phyloP scores from a whole-genome alignment of 2,113 vertebrate genomes.

The Festucalex cinctus region DNA sequence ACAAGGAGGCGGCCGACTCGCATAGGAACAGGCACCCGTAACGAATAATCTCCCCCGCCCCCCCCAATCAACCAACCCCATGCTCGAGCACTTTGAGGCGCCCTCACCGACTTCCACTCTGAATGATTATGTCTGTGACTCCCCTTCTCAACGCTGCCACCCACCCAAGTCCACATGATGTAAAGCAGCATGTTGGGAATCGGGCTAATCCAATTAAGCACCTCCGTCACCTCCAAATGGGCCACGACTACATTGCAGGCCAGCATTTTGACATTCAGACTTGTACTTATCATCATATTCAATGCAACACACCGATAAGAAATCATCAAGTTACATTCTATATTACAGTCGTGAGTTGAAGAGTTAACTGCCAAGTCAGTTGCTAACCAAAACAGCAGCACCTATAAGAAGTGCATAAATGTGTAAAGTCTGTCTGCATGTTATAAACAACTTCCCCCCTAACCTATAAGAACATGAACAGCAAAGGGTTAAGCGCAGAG shows the following conservation, averaged over 20 bases:
- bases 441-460: neutral
- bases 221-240: conserved; percentile 28
- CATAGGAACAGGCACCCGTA: conserved; percentile 54
- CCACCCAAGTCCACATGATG: conserved; percentile 52
- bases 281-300: neutral
- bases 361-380: no score
- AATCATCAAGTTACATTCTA: neutral
- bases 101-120: conserved; percentile 43
- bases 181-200: conserved; percentile 47
- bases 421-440: neutral
- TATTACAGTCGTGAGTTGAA: no score
- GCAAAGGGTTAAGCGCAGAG: neutral
- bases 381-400: no score
- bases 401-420: no score
- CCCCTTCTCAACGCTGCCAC: conserved; percentile 43
- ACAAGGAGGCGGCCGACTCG: conserved; percentile 54
- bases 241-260: neutral
- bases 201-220: conserved; percentile 49
- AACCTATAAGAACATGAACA: no score
- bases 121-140: conserved; percentile 49
- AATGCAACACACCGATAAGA: neutral
- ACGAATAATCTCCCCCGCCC: conserved; percentile 22
- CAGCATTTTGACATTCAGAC: neutral
- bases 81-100: conserved; percentile 61
- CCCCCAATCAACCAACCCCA: conserved; percentile 30